Conservation (phyloP, 2,888 invertebrate genomes). For the Eledona agricola region DNA sequence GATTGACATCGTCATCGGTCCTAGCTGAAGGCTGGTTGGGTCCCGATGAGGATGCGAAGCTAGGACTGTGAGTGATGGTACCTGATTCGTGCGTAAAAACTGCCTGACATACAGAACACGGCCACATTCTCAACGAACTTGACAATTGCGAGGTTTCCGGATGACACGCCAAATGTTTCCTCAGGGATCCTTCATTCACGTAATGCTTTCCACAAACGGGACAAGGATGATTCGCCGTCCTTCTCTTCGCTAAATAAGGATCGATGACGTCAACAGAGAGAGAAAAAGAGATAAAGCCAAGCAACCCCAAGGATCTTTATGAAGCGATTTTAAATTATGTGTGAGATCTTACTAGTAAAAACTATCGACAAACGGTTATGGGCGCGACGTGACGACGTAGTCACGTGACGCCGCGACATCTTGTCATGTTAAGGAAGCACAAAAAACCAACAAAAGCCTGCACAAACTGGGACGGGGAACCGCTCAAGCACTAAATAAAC, state of each 20-base stretch:
- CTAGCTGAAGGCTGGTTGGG: too few species aligned
- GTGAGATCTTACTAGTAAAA: conserved; percentile 5
- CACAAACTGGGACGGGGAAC: conserved; percentile 50
- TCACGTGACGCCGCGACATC: conserved; percentile 13
- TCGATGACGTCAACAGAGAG: conserved; percentile 74
- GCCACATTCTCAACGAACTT: conserved; percentile 93
- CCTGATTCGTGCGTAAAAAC: conserved; percentile 95
- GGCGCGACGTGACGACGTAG: conserved; percentile 5
- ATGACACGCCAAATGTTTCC: conserved; percentile 93
- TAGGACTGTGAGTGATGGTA: conserved; percentile 57
- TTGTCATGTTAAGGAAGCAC: conserved; percentile 46
- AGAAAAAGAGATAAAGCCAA: conserved; percentile 65
- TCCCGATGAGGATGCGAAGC: conserved; percentile 34
- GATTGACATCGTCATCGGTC: too few species aligned
- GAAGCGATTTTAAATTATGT: conserved; percentile 25
- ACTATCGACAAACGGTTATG: too few species aligned
- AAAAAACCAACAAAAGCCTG: conserved; percentile 48
- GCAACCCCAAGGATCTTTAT: conserved; percentile 59
- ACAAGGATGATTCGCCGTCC: conserved; percentile 94
- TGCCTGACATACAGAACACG: conserved; percentile 93
- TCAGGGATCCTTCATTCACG: conserved; percentile 91
- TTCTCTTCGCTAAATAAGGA: conserved; percentile 90
- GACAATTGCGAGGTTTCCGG: conserved; percentile 89
- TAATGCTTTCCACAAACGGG: conserved; percentile 96
- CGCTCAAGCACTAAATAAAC: conserved; percentile 53